These are phyloP conservation scores for Aphis gossypii DNA, from an alignment of 1,140 invertebrate species.

Conservation along the genomic window DNA sequence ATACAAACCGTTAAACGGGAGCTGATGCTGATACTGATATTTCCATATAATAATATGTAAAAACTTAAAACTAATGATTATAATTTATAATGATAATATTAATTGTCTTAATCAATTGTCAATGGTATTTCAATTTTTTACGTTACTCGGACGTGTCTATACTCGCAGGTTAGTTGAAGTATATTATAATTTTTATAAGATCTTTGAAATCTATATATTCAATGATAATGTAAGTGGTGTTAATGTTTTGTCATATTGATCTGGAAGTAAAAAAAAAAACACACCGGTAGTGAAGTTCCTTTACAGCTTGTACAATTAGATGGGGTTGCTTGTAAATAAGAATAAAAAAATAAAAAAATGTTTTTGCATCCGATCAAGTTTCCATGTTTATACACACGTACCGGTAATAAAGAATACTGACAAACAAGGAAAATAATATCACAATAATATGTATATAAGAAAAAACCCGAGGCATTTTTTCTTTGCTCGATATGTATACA, in stretches of 20 bases:
- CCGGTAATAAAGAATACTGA: conserved; percentile 48
- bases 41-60: too few species aligned
- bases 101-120: not conserved
- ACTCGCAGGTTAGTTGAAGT: not conserved
- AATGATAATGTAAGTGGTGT: not conserved
- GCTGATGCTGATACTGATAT: too few species aligned
- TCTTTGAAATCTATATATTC: not conserved
- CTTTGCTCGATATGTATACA: not conserved
- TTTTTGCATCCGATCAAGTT: conserved; percentile 52
- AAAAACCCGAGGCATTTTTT: conserved; percentile 49
- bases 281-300: not conserved
- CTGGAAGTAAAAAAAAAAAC: not conserved
- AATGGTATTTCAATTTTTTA: not conserved
- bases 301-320: conserved; percentile 8
- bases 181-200: not conserved
- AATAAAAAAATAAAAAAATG: conserved; percentile 4
- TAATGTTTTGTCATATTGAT: conserved; percentile 16
- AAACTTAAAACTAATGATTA: too few species aligned
- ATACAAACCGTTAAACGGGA: too few species aligned
- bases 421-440: conserved; percentile 43
- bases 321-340: conserved; percentile 25
- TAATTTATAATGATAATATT: not conserved
- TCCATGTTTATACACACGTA: conserved; percentile 50
- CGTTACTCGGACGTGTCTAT: not conserved
- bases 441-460: conserved; percentile 24